Evolutionary conservation across 1,140 invertebrate genomes (phyloP).

Genomic region (Pantala flavescens): DNA sequence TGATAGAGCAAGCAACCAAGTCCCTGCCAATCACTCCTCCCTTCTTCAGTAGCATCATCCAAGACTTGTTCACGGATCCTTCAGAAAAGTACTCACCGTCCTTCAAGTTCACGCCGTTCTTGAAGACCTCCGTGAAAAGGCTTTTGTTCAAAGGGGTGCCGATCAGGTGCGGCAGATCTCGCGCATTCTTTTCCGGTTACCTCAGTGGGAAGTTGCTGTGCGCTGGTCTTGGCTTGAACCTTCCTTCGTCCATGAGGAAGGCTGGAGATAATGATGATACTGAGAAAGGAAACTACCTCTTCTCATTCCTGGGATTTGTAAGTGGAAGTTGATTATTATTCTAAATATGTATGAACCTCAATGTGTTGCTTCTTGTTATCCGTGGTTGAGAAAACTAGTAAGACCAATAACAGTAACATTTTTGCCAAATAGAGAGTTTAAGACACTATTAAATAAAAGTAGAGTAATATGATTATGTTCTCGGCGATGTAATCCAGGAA

Average conservation of each 20-base stretch:
- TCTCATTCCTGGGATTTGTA: constrained; percentile 11
- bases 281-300: neutral
- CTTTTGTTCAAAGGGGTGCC: constrained; percentile 6
- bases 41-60: neutral
- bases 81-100: neutral
- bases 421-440: too few species aligned
- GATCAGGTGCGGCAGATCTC: neutral
- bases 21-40: neutral
- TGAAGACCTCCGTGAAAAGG: neutral
- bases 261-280: neutral
- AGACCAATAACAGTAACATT: too few species aligned
- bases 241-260: neutral
- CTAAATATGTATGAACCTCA: too few species aligned
- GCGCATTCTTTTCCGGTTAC: neutral
- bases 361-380: too few species aligned
- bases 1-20: neutral
- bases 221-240: neutral
- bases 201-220: neutral
- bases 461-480: too few species aligned
- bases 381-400: too few species aligned
- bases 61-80: neutral
- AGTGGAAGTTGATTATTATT: neutral
- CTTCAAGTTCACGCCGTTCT: neutral
- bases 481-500: too few species aligned
- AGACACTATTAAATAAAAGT: too few species aligned